These are phyloP conservation scores for Myrmophylax atrothorax DNA, from an alignment of 2,113 vertebrate genomes.

Conservation along the genomic window DNA sequence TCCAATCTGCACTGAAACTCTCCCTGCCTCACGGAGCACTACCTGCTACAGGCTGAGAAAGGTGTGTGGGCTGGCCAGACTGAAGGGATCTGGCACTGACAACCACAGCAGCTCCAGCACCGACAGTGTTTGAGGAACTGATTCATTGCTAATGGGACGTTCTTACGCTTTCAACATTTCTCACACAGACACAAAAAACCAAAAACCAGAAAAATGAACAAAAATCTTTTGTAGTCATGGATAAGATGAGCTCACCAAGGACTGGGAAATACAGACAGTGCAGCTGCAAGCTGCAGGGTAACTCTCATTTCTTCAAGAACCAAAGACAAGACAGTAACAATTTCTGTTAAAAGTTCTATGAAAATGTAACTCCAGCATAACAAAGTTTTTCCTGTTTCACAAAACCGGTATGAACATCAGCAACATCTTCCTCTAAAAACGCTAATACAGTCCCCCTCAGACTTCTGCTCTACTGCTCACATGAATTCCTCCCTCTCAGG, in stretches of 20 bases:
- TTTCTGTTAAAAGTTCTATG: background rate
- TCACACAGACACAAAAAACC: background rate
- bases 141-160: background rate
- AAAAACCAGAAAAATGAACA: background rate
- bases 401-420: background rate
- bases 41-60: background rate
- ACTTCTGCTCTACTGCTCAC: background rate
- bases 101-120: background rate
- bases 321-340: background rate
- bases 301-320: background rate
- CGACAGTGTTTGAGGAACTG: accelerated
- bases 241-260: background rate
- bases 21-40: background rate
- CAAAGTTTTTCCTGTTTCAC: background rate
- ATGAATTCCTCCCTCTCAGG: background rate
- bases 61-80: background rate
- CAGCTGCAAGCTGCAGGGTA: background rate
- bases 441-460: background rate
- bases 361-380: background rate
- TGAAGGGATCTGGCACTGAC: background rate
- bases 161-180: background rate
- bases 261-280: background rate
- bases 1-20: background rate
- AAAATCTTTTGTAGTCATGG: background rate
- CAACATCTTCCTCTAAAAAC: background rate